These are phyloP conservation scores for Stenodera caucasica DNA, from an alignment of 2,888 invertebrate genomes.

Conservation along the genomic window DNA sequence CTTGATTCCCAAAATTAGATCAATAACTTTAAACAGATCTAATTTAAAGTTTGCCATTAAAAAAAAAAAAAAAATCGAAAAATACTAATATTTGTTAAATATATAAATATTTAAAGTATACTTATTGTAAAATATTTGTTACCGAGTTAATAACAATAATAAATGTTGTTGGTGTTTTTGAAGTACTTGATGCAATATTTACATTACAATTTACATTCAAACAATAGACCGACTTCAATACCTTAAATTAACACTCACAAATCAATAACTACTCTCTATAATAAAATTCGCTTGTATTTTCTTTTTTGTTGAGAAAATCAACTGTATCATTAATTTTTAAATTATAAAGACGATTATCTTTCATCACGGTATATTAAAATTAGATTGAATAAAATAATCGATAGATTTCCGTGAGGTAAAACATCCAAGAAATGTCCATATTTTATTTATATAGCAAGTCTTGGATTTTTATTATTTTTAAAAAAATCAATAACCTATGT, in stretches of 20 bases:
- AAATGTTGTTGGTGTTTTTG: conserved; percentile 7
- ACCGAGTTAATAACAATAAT: conserved; percentile 4
- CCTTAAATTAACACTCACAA: conserved; percentile 14
- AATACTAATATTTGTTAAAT: too few relatives aligned
- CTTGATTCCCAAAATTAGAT: too few relatives aligned
- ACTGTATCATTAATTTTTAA: neutral
- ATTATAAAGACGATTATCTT: neutral
- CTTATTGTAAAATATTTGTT: conserved; percentile 15
- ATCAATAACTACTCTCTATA: neutral
- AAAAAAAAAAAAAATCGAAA: too few relatives aligned
- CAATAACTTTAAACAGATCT: too few relatives aligned
- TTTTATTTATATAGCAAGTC: neutral
- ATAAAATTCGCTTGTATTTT: neutral
- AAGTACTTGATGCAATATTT: conserved; percentile 16
- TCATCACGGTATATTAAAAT: neutral
- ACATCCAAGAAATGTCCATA: neutral
- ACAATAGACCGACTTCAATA: conserved; percentile 10
- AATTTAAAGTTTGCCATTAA: too few relatives aligned
- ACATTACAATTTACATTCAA: conserved; percentile 16
- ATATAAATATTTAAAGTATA: too few relatives aligned
- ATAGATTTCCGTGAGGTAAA: neutral
- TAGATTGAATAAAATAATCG: neutral
- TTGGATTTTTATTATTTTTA: neutral
- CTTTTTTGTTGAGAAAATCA: too few relatives aligned
- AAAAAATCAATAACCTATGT: neutral